Percentiles rank a stretch among this genome's conserved stretches.
Evolutionary conservation across 2,888 invertebrate species (phyloP).

Genomic region (Caenorhabditis auriculariae): DNA sequence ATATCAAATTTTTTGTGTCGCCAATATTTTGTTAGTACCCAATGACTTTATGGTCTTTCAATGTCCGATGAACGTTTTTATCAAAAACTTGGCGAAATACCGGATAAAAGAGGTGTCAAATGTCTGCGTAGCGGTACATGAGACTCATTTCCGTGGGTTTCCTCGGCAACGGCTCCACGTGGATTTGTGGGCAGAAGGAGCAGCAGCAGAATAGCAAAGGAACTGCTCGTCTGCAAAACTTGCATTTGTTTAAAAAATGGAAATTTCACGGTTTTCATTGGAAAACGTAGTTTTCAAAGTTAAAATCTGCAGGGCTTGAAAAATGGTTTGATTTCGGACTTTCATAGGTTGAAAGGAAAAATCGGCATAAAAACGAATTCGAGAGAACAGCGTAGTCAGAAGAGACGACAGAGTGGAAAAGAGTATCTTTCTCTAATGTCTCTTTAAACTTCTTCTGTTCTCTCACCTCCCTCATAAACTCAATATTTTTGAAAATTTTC

Average conservation of each 20-base stretch:
- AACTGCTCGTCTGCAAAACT: conserved; percentile 25
- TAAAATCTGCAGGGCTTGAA: background rate
- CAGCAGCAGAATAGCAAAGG: conserved; percentile 36
- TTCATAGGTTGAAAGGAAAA: no score
- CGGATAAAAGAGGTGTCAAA: conserved; percentile 6
- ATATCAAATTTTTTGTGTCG: no score
- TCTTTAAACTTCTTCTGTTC: no score
- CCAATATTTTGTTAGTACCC: no score
- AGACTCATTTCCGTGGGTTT: conserved; percentile 34
- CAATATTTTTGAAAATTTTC: no score
- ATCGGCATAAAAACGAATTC: no score
- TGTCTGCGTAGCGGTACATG: conserved; percentile 43
- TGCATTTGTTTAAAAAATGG: background rate
- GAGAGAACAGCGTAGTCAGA: background rate
- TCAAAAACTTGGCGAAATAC: background rate
- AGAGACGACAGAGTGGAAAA: background rate
- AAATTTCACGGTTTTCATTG: no score
- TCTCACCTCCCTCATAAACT: no score
- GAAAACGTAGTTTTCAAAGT: no score
- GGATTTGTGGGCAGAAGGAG: conserved; percentile 31
- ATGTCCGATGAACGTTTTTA: no score
- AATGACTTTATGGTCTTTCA: no score
- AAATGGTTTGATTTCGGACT: background rate
- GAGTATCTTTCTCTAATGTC: no score
- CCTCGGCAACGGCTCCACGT: conserved; percentile 38